Evolutionary conservation across 2,797 vertebrate species (phyloP), one percentile per base, ranked within the genome.

Genomic region (Morelia viridis): DNA sequence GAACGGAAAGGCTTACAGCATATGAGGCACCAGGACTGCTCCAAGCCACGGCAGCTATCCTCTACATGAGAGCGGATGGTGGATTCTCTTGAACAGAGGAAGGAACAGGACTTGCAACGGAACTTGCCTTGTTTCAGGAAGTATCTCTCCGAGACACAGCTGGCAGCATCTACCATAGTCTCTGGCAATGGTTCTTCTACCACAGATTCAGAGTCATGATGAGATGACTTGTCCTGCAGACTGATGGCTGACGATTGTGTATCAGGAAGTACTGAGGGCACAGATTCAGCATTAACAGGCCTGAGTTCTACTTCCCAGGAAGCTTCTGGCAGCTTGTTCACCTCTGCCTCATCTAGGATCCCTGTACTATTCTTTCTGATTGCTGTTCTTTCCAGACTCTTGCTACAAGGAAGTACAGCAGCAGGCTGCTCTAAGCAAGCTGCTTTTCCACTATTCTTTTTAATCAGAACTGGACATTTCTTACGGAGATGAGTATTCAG

Each of bases 401-500:
- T 80, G 90, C 64, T 91, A 53, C 61, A 13, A 1, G 84, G n/a
- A 46, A 87, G 90, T 50, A 61, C 56, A n/a, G 80, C 26, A 68
- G 68, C 91, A 89, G 86, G 17, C 53, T 57, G 91, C 76, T 93
- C 88, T 17, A 88, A 71, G 35, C 56, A 87, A 35, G 94, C n/a
- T 53, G 90, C 4, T 50, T 93, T 96, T 0, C 94, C 58, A 71
- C 95, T 93, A 76, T 92, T 98, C 93, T 95, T 98, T 93, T 95
- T 97, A 26, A 96, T 95, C 28, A 97, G 93, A 17, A 97, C 94
- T 0, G 98, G 97, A 88, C 99, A 99, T 93, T 98, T 99, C 89
- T 98, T 98, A 28, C 98, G 96, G 5, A 98, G 94, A 88, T 99
- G 99, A 11, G 98, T 98, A 62, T 98, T 98, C 10, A 99, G 98